Evolutionary conservation across 2,797 vertebrate genomes (phyloP).

Genomic region (Pagetopsis macropterus): DNA sequence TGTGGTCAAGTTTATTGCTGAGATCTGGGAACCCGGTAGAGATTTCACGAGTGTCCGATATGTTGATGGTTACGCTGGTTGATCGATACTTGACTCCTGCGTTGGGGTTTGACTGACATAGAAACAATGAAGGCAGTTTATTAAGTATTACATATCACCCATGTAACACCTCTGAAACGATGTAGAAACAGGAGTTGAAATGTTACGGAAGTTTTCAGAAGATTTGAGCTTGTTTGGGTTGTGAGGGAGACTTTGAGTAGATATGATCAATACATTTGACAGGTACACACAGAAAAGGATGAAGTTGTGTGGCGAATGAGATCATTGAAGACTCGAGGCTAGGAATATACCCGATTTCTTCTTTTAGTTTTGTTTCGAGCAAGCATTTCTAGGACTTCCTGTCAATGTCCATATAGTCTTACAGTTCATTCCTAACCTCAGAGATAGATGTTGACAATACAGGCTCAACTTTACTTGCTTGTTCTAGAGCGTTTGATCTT

Average conservation of each 20-base stretch:
- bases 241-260: neutral
- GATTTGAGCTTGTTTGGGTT: neutral
- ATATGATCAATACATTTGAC: too few relatives aligned
- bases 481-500: slow-evolving; percentile 2
- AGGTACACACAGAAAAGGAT: neutral
- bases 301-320: neutral
- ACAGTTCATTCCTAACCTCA: neutral
- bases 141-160: neutral
- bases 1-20: neutral
- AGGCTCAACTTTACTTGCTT: neutral
- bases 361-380: too few relatives aligned
- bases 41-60: neutral
- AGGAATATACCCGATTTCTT: neutral
- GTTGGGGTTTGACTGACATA: neutral
- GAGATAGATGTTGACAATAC: neutral
- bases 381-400: neutral
- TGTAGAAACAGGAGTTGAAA: neutral
- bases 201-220: neutral
- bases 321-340: neutral
- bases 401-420: neutral
- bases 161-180: neutral
- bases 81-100: neutral
- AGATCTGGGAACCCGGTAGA: neutral
- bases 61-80: neutral
- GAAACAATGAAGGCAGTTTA: neutral